Conservation (phyloP, 2,888 invertebrate genomes). For the Ephialtes manifestator region DNA sequence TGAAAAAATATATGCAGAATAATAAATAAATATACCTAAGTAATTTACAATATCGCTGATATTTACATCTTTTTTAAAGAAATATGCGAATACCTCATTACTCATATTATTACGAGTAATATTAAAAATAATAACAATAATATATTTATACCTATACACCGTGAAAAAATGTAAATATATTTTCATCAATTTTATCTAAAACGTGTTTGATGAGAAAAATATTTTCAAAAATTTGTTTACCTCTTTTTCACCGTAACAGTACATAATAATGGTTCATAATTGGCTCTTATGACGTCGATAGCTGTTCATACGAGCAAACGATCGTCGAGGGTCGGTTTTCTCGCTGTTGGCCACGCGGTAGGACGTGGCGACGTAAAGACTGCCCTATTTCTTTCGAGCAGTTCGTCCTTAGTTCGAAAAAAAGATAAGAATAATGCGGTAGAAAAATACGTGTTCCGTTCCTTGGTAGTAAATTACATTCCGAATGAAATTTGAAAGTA, state of each 20-base stretch:
- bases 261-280: not conserved
- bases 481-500: not conserved
- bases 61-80: too few relatives aligned
- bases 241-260: not conserved
- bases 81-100: too few relatives aligned
- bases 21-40: too few relatives aligned
- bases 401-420: constrained; percentile 6
- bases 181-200: too few relatives aligned
- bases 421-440: not conserved
- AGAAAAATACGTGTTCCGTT: not conserved
- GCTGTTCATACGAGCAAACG: constrained; percentile 9
- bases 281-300: not conserved
- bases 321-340: not conserved
- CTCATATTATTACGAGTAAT: too few relatives aligned
- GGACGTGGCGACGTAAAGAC: constrained; percentile 25
- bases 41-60: too few relatives aligned
- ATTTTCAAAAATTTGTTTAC: not conserved
- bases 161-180: too few relatives aligned
- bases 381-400: not conserved
- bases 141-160: too few relatives aligned
- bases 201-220: not conserved
- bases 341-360: not conserved
- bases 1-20: not conserved
- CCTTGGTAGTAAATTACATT: not conserved
- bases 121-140: too few relatives aligned